phyloP scores from a whole-genome alignment of 2,113 vertebrate genomes.

The Nannospalax galili region DNA sequence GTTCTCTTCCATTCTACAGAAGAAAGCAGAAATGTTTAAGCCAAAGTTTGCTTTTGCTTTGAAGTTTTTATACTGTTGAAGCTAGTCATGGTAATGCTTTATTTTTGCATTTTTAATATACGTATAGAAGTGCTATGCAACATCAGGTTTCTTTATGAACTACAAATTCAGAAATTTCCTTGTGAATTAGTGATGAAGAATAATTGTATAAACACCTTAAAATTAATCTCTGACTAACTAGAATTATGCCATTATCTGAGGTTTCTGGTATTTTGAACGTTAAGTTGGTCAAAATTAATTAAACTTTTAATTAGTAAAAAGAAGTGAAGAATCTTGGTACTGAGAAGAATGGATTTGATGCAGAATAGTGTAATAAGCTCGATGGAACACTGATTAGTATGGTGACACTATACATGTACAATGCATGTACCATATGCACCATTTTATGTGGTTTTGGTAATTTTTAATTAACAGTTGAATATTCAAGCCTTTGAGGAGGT shows the following conservation, averaged over 20 bases:
- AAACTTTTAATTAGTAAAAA: not conserved
- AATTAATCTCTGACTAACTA: conserved; percentile 53
- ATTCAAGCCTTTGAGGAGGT: conserved; percentile 10
- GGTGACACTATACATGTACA: conserved; percentile 16
- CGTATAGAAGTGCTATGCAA: conserved; percentile 18
- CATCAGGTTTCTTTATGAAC: conserved; percentile 45
- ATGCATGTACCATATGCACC: conserved; percentile 16
- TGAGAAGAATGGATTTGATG: conserved; percentile 22
- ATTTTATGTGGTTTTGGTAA: conserved; percentile 22
- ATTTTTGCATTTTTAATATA: conserved; percentile 47
- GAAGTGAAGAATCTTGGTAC: conserved; percentile 12
- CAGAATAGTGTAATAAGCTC: not conserved
- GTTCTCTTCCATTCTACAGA: not conserved
- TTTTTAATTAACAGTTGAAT: conserved; percentile 43
- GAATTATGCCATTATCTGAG: conserved; percentile 58
- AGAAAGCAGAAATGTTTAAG: conserved; percentile 32
- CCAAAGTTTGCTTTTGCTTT: conserved; percentile 51
- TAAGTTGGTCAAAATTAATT: conserved; percentile 63
- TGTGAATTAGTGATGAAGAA: conserved; percentile 59
- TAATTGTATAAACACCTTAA: conserved; percentile 54
- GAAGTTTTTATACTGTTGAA: conserved; percentile 47
- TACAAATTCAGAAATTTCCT: conserved; percentile 54
- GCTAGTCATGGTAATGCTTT: conserved; percentile 17
- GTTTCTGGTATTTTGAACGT: conserved; percentile 39
- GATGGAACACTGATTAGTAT: conserved; percentile 20